Percentiles rank a stretch among this genome's conserved stretches.
phyloP scores from a whole-genome alignment of 2,113 vertebrate species.

The Percina caprodes region DNA sequence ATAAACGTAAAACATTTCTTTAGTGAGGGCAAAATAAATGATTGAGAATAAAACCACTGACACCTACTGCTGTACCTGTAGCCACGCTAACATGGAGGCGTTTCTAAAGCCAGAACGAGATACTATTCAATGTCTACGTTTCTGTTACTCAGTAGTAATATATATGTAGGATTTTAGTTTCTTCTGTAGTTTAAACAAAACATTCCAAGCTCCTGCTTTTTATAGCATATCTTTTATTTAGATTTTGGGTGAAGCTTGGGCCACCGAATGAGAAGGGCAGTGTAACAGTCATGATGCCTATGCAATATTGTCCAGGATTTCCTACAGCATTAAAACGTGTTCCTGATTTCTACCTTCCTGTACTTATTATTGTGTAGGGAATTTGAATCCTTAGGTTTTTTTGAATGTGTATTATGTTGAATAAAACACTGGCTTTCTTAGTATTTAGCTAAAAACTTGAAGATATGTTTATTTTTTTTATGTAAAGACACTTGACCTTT shows the following conservation, averaged over 20 bases:
- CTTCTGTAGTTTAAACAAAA: conserved; percentile 5
- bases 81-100: neutral
- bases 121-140: neutral
- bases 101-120: neutral
- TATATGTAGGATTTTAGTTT: conserved; percentile 2
- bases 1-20: neutral
- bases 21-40: neutral
- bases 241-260: neutral
- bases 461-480: conserved; percentile 1
- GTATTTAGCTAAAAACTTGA: conserved; percentile 23
- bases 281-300: conserved; percentile 5
- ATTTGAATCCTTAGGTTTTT: neutral
- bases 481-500: conserved; percentile 4
- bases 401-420: neutral
- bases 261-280: neutral
- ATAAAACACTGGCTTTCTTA: conserved; percentile 31
- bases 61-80: conserved; percentile 2
- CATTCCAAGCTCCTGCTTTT: conserved; percentile 37
- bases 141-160: neutral
- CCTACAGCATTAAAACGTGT: neutral
- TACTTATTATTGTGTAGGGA: neutral
- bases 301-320: conserved; percentile 38
- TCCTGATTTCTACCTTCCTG: neutral
- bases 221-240: neutral
- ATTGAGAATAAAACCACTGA: neutral